phyloP scores from a whole-genome alignment of 2,797 vertebrate genomes.

The Menidia menidia region DNA sequence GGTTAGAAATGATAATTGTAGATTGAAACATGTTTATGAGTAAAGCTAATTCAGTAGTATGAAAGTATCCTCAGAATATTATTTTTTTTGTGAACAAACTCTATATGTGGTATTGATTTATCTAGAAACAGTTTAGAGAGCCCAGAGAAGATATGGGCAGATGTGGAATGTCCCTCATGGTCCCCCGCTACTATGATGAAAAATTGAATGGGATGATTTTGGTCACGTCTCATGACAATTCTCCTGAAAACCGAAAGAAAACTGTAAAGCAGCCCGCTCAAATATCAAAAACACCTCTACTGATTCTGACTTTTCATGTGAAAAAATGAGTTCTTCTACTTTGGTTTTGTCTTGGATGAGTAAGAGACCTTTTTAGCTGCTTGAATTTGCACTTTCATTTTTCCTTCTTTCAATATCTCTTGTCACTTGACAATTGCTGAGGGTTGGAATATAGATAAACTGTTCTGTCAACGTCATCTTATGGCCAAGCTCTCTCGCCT shows the following conservation, averaged over 20 bases:
- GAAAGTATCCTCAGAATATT: constrained; percentile 78
- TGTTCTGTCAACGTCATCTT: too few relatives aligned
- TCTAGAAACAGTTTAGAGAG: constrained; percentile 81
- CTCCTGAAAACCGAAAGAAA: too few relatives aligned
- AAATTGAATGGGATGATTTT: too few relatives aligned
- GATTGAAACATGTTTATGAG: constrained; percentile 89
- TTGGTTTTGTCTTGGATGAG: too few relatives aligned
- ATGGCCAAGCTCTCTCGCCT: too few relatives aligned
- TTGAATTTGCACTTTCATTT: background rate
- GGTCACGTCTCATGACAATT: too few relatives aligned
- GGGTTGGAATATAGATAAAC: background rate
- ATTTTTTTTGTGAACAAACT: constrained; percentile 55
- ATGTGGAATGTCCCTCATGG: background rate
- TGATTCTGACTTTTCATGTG: too few relatives aligned
- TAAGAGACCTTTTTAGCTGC: background rate
- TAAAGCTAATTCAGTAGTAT: constrained; percentile 88
- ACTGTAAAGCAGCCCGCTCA: too few relatives aligned
- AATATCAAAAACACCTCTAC: background rate
- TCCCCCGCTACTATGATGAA: too few relatives aligned
- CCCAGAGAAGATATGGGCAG: constrained; percentile 19
- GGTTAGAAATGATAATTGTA: constrained; percentile 85
- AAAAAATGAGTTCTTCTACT: too few relatives aligned
- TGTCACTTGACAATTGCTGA: background rate
- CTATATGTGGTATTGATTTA: constrained; percentile 80
- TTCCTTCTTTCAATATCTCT: background rate